phyloP scores from a whole-genome alignment of 2,113 vertebrate genomes.

The Malurus cyaneus region DNA sequence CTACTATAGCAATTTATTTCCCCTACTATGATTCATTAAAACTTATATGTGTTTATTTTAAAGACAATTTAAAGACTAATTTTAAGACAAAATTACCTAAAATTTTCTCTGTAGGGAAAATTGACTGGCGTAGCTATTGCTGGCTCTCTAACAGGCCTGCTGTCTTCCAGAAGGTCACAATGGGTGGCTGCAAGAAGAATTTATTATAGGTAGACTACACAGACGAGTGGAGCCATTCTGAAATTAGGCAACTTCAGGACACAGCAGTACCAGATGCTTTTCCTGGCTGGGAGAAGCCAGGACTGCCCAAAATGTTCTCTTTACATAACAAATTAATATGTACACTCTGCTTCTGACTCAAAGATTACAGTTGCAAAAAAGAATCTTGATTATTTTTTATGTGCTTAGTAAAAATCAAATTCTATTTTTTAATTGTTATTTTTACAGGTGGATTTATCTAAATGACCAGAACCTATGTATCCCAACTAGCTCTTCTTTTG shows the following conservation, averaged over 20 bases:
- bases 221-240: background rate
- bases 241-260: background rate
- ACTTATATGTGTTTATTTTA: background rate
- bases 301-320: background rate
- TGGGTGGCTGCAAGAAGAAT: background rate
- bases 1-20: background rate
- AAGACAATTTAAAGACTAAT: background rate
- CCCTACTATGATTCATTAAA: background rate
- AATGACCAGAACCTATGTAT: conserved; percentile 94
- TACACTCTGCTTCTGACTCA: background rate
- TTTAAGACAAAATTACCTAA: background rate
- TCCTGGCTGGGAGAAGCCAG: background rate
- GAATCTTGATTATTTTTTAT: background rate
- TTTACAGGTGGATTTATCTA: conserved; percentile 92
- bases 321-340: background rate
- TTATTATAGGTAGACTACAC: background rate
- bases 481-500: conserved; percentile 93
- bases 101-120: background rate
- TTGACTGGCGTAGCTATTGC: background rate
- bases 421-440: background rate
- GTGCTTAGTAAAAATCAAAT: background rate
- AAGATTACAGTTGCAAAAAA: background rate
- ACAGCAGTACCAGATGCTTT: background rate
- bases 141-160: background rate
- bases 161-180: background rate